A percentile compares a stretch with the other conserved stretches of the same genome.
phyloP scores from a whole-genome alignment of 2,888 invertebrate species.

The Chelonus formosanus region DNA sequence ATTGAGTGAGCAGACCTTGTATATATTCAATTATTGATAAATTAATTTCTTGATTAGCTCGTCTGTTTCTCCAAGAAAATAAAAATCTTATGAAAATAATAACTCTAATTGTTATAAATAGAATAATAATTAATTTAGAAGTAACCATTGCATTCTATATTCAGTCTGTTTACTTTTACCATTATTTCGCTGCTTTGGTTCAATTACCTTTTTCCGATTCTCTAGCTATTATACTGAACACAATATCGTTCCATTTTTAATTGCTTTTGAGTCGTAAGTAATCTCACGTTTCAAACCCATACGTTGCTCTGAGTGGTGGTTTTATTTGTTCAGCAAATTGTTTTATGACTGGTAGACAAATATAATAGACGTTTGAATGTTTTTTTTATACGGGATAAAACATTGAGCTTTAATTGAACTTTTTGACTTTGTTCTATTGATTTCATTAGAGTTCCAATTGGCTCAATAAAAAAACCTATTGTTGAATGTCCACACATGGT shows the following conservation, averaged over 20 bases:
- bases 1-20: too few relatives aligned
- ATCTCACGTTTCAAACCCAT: constrained; percentile 1
- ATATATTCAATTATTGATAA: too few relatives aligned
- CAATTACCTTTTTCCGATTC: neutral
- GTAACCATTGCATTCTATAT: too few relatives aligned
- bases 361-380: constrained; percentile 3
- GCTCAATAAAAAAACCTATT: neutral
- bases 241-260: constrained; percentile 5
- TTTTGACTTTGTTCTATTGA: constrained; percentile 19
- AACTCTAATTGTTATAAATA: too few relatives aligned
- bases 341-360: constrained; percentile 9
- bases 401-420: constrained; percentile 15
- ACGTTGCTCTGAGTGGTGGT: neutral
- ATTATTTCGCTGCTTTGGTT: neutral
- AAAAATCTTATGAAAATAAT: too few relatives aligned
- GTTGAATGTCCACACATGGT: neutral
- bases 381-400: neutral
- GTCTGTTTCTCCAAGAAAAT: too few relatives aligned
- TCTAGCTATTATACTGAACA: neutral
- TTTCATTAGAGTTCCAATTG: constrained; percentile 7
- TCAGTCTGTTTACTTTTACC: neutral
- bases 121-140: too few relatives aligned
- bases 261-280: constrained; percentile 8
- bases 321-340: constrained; percentile 12
- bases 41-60: too few relatives aligned